Percentiles rank a stretch among this genome's conserved stretches.
Evolutionary conservation across 1,140 invertebrate genomes (phyloP).

Genomic region (Eupeodes corollae): DNA sequence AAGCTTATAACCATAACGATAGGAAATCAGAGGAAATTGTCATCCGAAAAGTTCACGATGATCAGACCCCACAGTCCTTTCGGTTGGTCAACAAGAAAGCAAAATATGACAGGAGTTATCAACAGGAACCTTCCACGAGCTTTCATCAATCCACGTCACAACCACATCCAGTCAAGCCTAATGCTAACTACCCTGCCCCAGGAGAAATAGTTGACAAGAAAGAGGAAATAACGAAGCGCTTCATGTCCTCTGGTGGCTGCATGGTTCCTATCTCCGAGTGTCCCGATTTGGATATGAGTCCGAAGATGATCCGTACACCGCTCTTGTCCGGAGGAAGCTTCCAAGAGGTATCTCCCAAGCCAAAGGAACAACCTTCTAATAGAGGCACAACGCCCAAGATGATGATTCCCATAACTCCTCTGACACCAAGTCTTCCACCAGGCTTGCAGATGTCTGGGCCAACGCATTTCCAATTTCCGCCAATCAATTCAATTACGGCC

Average conservation of each 20-base stretch:
- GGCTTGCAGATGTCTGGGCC: constrained; percentile 20
- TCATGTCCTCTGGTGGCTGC: constrained; percentile 29
- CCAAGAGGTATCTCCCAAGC: constrained; percentile 27
- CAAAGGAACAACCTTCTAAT: not conserved
- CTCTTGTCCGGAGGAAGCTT: constrained; percentile 32
- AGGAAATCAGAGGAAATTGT: constrained; percentile 24
- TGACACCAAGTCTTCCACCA: constrained; percentile 45
- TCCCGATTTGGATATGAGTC: constrained; percentile 27
- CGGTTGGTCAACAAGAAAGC: constrained; percentile 6
- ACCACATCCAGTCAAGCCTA: not conserved
- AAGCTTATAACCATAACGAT: constrained; percentile 33
- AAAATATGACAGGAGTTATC: constrained; percentile 6
- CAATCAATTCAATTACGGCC: constrained; percentile 51
- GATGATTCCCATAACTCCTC: constrained; percentile 22
- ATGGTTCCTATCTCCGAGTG: constrained; percentile 34
- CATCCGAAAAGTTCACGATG: constrained; percentile 34
- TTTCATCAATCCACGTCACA: not conserved
- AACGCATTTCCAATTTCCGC: constrained; percentile 48
- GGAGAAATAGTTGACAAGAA: constrained; percentile 10
- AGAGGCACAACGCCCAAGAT: not conserved
- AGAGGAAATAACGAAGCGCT: constrained; percentile 25
- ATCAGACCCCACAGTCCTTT: constrained; percentile 11
- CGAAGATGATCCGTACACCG: constrained; percentile 31
- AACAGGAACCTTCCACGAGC: not conserved
- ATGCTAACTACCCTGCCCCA: not conserved